Conservation (phyloP, 2,797 vertebrate genomes). For the Gadopsis marmoratus region DNA sequence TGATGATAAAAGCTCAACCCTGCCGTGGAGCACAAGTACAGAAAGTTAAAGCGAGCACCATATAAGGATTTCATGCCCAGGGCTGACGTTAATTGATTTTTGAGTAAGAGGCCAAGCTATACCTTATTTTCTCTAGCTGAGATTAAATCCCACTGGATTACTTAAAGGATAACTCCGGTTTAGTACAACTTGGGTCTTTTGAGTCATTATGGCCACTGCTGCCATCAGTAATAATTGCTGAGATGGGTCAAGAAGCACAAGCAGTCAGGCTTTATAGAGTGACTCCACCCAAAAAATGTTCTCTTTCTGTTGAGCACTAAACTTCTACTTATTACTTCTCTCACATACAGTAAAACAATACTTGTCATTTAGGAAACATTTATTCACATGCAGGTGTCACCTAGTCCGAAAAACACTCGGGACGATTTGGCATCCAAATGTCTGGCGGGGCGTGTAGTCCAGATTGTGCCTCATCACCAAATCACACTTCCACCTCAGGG, state of each 20-base stretch:
- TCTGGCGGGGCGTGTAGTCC: too few relatives aligned
- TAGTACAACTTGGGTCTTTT: background rate
- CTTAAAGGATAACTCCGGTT: background rate
- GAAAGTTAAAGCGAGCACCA: constrained; percentile 8
- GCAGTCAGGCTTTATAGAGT: background rate
- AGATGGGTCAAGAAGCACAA: background rate
- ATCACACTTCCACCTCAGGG: too few relatives aligned
- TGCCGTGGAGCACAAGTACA: constrained; percentile 7
- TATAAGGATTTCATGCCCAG: background rate
- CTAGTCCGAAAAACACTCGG: too few relatives aligned
- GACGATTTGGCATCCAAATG: too few relatives aligned
- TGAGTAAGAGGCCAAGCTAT: background rate
- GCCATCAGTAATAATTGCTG: background rate
- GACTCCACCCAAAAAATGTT: background rate
- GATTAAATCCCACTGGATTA: constrained; percentile 33
- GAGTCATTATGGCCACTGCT: background rate
- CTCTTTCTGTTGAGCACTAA: too few relatives aligned
- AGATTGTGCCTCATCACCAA: too few relatives aligned
- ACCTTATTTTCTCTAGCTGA: constrained; percentile 16
- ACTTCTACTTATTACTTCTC: background rate
- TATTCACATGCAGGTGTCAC: too few relatives aligned
- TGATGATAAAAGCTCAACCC: constrained; percentile 30
- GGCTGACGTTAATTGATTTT: constrained; percentile 7
- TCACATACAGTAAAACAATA: background rate
- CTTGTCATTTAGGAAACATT: too few relatives aligned